Base-by-base conservation (phyloP, 2,113 vertebrate genomes). In the Daubentonia madagascariensis region DNA sequence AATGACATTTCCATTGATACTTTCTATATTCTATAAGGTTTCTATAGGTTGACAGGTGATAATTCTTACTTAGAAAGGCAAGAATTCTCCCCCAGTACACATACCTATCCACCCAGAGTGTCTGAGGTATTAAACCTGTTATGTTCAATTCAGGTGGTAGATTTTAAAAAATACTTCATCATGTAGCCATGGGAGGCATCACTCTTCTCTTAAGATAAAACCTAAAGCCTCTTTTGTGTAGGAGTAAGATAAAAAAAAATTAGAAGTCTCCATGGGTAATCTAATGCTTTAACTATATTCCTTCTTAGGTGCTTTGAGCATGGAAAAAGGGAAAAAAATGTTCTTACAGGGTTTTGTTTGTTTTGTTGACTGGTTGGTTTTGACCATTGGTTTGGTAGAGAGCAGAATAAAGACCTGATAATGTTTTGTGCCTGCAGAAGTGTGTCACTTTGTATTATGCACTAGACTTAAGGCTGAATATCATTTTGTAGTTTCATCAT, bases 11-110 rank as follows among this genome's bases (percentile, higher is more conserved):
- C 57, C 65, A 40, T 76, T 68, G 57, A 63, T 50, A 43, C 87
- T 72, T 81, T 57, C 61, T 76, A 17, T 84, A 91, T 88, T 52
- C 68, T 70, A 3, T 67, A 35, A 84, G 30, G 22, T 50, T 89
- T 85, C 65, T 22, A 8, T 22, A 85, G 59, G 12, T n/a, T 91
- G 72, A 85, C 70, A 40, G 68, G 30, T 70, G 54, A 96, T 81
- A 70, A 93, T 43, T 89, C 57, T 80, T 63, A 92, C 92, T 95
- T 68, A 85, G 93, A 70, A 91, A 96, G 59, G 11, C 54, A 72
- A 75, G 3, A 30, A 79, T 91, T 78, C 52, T 18, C 4, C 30
- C 28, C 30, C 37, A 32, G 30, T 6, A n/a, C 30, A 18, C 8
- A 12, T 3, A 5, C 43, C 32, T 43, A 37, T 12, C 20, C 20